These are phyloP conservation scores for Axea sp. DNA, from an alignment of 2,888 invertebrate species.

Conservation along the genomic window DNA sequence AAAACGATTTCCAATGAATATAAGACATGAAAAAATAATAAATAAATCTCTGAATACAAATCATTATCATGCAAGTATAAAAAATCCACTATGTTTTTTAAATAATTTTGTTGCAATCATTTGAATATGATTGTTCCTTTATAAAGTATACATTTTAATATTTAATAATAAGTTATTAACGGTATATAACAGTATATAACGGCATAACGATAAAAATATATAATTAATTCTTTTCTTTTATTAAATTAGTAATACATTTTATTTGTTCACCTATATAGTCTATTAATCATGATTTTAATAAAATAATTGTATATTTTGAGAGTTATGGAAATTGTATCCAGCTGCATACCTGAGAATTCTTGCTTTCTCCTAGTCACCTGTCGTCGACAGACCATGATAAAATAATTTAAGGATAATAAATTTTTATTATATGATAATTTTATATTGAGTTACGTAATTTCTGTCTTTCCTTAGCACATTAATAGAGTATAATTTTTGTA, in stretches of 20 bases:
- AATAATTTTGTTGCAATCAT: too few relatives aligned
- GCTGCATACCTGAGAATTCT: constrained; percentile 7
- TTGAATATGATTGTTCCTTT: too few relatives aligned
- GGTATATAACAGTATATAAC: too few relatives aligned
- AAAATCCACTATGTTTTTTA: not conserved
- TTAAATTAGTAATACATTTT: too few relatives aligned
- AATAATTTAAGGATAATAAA: constrained; percentile 44
- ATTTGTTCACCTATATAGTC: too few relatives aligned
- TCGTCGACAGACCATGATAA: constrained; percentile 40
- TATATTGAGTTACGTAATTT: constrained; percentile 24
- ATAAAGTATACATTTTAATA: too few relatives aligned
- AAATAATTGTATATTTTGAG: too few relatives aligned
- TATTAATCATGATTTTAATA: too few relatives aligned
- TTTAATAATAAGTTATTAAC: too few relatives aligned
- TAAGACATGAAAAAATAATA: constrained; percentile 31
- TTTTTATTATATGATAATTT: constrained; percentile 59
- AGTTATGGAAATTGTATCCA: too few relatives aligned
- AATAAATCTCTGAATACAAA: constrained; percentile 39
- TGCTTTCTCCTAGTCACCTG: constrained; percentile 42
- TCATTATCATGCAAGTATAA: constrained; percentile 8
- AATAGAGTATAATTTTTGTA: constrained; percentile 16
- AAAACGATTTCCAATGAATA: constrained; percentile 29
- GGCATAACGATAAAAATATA: too few relatives aligned
- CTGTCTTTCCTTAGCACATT: constrained; percentile 11
- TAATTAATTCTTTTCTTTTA: too few relatives aligned